These are phyloP conservation scores for Artemia sinica DNA, from an alignment of 2,888 invertebrate species.

Conservation along the genomic window DNA sequence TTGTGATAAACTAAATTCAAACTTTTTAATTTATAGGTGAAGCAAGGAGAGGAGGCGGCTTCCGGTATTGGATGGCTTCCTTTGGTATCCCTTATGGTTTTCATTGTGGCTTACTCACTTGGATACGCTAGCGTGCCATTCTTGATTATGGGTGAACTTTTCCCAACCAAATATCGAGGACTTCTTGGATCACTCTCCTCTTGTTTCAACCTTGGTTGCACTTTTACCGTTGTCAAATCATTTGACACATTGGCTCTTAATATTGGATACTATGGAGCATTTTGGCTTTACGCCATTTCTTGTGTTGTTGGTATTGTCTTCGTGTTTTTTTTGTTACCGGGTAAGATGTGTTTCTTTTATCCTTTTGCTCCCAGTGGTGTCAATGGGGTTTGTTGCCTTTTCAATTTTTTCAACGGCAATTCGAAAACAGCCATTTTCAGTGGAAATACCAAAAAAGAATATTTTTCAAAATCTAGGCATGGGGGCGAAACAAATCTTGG, in stretches of 20 bases:
- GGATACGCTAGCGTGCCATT: slow-evolving; percentile 68
- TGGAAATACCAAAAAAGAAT: too few relatives aligned
- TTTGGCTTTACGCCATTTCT: slow-evolving; percentile 21
- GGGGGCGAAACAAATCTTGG: too few relatives aligned
- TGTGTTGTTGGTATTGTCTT: slow-evolving; percentile 20
- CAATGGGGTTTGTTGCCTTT: too few relatives aligned
- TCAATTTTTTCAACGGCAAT: too few relatives aligned
- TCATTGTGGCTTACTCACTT: slow-evolving; percentile 60
- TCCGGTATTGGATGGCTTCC: slow-evolving; percentile 48
- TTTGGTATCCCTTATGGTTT: slow-evolving; percentile 50
- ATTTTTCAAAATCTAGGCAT: too few relatives aligned
- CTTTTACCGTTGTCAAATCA: slow-evolving; percentile 21
- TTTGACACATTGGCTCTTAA: slow-evolving; percentile 19
- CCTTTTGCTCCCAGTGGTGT: background rate
- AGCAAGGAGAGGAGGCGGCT: slow-evolving; percentile 20
- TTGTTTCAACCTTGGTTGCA: slow-evolving; percentile 21
- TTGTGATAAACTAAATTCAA: too few relatives aligned
- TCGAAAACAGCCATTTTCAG: too few relatives aligned
- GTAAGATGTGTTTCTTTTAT: background rate
- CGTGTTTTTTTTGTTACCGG: slow-evolving; percentile 30
- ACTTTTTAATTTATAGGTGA: background rate
- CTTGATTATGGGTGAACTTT: slow-evolving; percentile 63
- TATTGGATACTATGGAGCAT: slow-evolving; percentile 20
- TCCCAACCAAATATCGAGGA: slow-evolving; percentile 43
- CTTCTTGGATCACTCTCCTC: slow-evolving; percentile 22